A percentile compares a stretch with the other conserved stretches of the same genome.
Conservation (phyloP, 2,888 invertebrate species). For the Cheilosia pagana region DNA sequence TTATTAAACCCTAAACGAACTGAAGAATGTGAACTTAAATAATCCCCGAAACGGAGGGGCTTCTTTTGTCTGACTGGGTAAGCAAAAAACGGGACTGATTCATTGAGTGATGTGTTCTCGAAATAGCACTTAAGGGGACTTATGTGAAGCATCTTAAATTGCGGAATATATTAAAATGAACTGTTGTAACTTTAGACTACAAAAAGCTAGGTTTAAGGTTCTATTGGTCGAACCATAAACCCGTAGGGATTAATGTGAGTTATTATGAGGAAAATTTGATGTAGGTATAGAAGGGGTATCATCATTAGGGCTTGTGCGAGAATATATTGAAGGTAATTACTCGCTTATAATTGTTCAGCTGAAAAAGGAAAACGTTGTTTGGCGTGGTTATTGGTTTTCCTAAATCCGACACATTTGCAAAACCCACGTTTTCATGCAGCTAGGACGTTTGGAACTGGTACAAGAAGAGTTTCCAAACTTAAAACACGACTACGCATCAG, state of each 20-base stretch:
- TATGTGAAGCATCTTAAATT: neutral
- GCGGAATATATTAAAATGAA: neutral
- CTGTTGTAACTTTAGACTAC: neutral
- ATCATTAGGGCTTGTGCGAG: neutral
- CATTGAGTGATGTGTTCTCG: neutral
- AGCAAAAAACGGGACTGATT: too few relatives aligned
- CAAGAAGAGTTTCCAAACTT: too few relatives aligned
- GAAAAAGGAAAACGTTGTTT: neutral
- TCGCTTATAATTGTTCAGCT: neutral
- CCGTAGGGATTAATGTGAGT: neutral
- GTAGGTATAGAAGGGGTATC: neutral
- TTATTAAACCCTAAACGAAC: neutral
- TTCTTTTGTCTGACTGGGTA: neutral
- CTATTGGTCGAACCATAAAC: neutral
- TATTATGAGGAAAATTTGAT: neutral
- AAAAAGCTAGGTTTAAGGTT: neutral
- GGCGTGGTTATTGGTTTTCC: neutral
- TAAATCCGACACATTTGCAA: too few relatives aligned
- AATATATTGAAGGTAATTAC: neutral
- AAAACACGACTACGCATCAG: too few relatives aligned
- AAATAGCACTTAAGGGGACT: neutral
- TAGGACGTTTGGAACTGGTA: too few relatives aligned
- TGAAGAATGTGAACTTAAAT: slow-evolving; percentile 5
- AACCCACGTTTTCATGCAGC: too few relatives aligned
- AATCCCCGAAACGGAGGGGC: slow-evolving; percentile 1